Base-by-base conservation (phyloP, 2,797 vertebrate species). In the Anabas testudineus region DNA sequence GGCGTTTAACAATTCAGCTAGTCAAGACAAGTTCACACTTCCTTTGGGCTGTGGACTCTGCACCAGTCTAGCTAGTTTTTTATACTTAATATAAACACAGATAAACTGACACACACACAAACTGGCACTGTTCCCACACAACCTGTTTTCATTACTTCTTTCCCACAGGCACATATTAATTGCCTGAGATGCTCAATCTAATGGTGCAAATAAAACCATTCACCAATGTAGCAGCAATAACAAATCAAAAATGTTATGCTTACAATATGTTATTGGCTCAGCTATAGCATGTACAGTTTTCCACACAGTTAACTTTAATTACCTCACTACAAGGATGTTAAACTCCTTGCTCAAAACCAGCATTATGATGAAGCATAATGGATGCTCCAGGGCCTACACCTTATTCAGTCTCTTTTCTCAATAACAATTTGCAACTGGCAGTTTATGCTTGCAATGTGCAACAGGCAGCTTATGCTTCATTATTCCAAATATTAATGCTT, bases 41-140 rank as follows among this genome's bases (percentile, higher is more conserved):
- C 55, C 82, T 80, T 1, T 45, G 19, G 81, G 60, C 67, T 67
- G 76, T 90, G 87, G 84, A 94, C 90, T 93, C 87, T 91, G 88
- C 90, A 90, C 90, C 88, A 71, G 84, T 92, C 81, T 71, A 74
- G 81, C 87, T 87, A 61, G 84, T 92, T 94, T 89, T 83, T 77
- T 78, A 87, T 85, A 16, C 74, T 78, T 80, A 67, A 80, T 88
- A 87, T 87, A 87, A 90, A 89, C 83, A 86, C 74, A 72, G 84
- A 89, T 84, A 86, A 78, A 89, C 75, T 51, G 41, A 72, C 83
- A 85, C 72, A 12, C 60, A 76, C 58, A 74, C 65, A 72, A 42
- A 18, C 37, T 32, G 56, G 10, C 55, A 64, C 61, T 55, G 65
- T 87, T 80, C 67, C 56, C 65, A 79, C 73, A 56, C 41, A 77